These are phyloP conservation scores for Dermatophagoides farinae DNA, from an alignment of 1,140 invertebrate species.

Conservation along the genomic window DNA sequence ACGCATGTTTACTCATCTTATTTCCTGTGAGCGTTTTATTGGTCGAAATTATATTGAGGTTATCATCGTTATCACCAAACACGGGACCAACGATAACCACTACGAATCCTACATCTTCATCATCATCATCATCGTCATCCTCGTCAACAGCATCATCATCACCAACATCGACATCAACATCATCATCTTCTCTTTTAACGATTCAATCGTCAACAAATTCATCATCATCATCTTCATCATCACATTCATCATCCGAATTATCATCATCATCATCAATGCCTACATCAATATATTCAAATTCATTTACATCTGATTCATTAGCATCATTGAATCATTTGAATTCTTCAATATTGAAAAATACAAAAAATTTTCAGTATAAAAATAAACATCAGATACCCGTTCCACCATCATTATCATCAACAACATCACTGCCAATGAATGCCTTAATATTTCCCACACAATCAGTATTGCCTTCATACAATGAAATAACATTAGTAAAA, in stretches of 20 bases:
- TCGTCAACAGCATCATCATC: neutral
- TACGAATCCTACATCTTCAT: neutral
- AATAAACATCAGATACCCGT: neutral
- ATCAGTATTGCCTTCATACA: neutral
- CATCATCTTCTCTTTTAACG: neutral
- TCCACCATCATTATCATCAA: neutral
- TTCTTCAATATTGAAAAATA: no score
- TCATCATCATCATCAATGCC: neutral
- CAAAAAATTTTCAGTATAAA: no score
- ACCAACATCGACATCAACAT: neutral
- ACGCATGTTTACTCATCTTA: slow-evolving; percentile 8
- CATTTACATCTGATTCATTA: slow-evolving; percentile 1
- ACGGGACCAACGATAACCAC: neutral
- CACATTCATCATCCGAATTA: neutral
- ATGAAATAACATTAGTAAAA: no score
- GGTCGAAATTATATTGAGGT: slow-evolving; percentile 4
- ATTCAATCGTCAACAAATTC: neutral
- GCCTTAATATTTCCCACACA: slow-evolving; percentile 3
- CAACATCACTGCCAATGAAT: neutral
- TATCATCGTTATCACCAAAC: neutral
- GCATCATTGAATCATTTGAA: no score
- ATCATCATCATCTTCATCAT: neutral
- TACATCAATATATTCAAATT: slow-evolving; percentile 1
- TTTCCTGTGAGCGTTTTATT: slow-evolving; percentile 8
- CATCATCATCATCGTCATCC: neutral